Evolutionary conservation across 2,113 vertebrate species (phyloP).

Genomic region (Gymnarchus niloticus): DNA sequence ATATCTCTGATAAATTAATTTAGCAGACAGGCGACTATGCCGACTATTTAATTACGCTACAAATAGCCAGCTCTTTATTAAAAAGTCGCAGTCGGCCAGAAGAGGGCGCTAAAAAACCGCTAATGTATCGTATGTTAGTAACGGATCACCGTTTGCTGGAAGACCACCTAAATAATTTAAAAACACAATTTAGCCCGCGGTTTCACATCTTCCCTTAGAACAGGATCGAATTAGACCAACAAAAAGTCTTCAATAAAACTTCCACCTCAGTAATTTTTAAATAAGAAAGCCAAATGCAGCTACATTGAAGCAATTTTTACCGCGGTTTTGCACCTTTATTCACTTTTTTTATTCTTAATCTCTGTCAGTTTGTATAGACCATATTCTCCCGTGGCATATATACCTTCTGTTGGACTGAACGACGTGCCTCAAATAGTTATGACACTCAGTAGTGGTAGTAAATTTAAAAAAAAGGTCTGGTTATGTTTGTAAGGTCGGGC

Average conservation of each 20-base stretch:
- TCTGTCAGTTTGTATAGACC: background rate
- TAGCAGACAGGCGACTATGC: background rate
- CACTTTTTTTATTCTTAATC: too few relatives aligned
- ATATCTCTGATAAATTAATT: background rate
- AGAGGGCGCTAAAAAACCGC: slow-evolving; percentile 12
- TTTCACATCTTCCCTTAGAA: background rate
- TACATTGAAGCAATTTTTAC: background rate
- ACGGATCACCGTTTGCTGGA: background rate
- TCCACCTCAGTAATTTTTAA: background rate
- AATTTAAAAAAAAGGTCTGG: background rate
- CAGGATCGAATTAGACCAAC: background rate
- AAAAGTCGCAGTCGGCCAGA: background rate
- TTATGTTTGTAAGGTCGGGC: background rate
- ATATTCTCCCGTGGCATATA: too few relatives aligned
- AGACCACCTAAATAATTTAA: background rate
- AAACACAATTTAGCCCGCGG: background rate
- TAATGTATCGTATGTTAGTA: background rate
- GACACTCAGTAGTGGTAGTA: background rate
- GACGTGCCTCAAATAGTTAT: background rate
- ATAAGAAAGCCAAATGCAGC: background rate
- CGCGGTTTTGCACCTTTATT: too few relatives aligned
- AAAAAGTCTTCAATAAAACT: background rate
- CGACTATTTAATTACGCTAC: background rate
- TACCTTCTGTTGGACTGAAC: background rate
- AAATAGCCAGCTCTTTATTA: background rate